Evolutionary conservation across 2,888 invertebrate species (phyloP).

Genomic region (Leptinotarsa peninsularis): DNA sequence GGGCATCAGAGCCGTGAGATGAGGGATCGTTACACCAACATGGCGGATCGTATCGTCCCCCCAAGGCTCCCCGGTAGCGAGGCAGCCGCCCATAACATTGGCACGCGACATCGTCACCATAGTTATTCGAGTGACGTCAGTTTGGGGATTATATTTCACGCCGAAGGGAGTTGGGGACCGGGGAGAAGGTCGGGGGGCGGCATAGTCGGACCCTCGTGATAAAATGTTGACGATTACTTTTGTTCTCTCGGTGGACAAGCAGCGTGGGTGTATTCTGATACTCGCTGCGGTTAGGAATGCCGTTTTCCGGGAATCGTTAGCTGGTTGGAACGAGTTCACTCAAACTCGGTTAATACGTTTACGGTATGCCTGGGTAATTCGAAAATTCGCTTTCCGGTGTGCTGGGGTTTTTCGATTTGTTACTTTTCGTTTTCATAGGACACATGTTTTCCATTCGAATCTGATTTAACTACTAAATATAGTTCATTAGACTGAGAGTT

Average conservation of each 20-base stretch:
- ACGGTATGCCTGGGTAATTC: no score
- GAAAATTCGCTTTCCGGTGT: no score
- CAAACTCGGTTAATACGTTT: no score
- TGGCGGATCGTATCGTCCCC: conserved; percentile 2
- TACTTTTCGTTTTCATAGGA: no score
- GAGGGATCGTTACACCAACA: conserved; percentile 7
- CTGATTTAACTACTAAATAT: no score
- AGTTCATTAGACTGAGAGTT: no score
- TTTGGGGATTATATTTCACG: conserved; percentile 31
- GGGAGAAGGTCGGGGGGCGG: conserved; percentile 4
- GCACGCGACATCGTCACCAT: conserved; percentile 35
- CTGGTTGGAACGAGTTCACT: no score
- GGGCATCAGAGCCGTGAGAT: background rate
- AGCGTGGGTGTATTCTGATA: conserved; percentile 1
- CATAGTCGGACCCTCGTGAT: background rate
- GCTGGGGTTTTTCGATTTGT: no score
- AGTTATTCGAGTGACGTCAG: conserved; percentile 36
- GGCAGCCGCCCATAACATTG: conserved; percentile 10
- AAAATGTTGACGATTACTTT: background rate
- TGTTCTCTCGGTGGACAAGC: background rate
- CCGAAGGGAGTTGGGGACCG: conserved; percentile 19
- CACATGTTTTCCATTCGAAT: no score
- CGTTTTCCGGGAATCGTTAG: background rate
- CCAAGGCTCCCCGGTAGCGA: background rate
- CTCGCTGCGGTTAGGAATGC: background rate